Percentiles rank a stretch among this genome's conserved stretches.
Evolutionary conservation across 1,140 invertebrate species (phyloP).

Genomic region (Araneus ventricosus): DNA sequence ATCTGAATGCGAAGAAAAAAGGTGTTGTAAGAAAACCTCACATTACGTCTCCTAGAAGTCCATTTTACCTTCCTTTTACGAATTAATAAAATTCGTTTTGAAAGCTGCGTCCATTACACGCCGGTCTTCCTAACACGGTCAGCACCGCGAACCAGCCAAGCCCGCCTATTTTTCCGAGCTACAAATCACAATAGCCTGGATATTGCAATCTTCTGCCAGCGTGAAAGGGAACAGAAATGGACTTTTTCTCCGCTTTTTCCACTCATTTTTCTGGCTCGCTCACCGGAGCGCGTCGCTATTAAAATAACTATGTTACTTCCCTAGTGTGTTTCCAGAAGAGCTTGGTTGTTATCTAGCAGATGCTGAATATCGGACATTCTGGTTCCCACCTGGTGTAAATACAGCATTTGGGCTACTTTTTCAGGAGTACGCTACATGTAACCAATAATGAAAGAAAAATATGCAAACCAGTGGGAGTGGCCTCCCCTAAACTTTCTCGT

Average conservation of each 20-base stretch:
- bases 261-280: not conserved
- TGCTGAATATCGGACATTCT: too few relatives aligned
- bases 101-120: not conserved
- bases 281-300: not conserved
- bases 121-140: slow-evolving; percentile 20
- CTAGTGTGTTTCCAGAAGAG: not conserved
- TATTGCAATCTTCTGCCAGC: not conserved
- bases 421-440: too few relatives aligned
- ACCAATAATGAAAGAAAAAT: not conserved
- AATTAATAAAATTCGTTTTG: slow-evolving; percentile 32
- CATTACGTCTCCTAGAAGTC: not conserved
- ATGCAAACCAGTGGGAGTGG: too few relatives aligned
- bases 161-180: not conserved
- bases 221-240: not conserved
- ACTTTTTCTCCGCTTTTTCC: not conserved
- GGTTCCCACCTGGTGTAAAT: too few relatives aligned
- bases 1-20: not conserved
- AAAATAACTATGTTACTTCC: not conserved
- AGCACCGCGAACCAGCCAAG: not conserved
- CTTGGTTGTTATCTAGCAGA: not conserved
- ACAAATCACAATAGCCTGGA: slow-evolving; percentile 15
- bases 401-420: too few relatives aligned
- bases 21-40: not conserved
- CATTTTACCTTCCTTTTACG: not conserved
- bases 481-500: too few relatives aligned